Evolutionary conservation across 2,113 vertebrate species (phyloP).

Genomic region (Rhagologus leucostigma): DNA sequence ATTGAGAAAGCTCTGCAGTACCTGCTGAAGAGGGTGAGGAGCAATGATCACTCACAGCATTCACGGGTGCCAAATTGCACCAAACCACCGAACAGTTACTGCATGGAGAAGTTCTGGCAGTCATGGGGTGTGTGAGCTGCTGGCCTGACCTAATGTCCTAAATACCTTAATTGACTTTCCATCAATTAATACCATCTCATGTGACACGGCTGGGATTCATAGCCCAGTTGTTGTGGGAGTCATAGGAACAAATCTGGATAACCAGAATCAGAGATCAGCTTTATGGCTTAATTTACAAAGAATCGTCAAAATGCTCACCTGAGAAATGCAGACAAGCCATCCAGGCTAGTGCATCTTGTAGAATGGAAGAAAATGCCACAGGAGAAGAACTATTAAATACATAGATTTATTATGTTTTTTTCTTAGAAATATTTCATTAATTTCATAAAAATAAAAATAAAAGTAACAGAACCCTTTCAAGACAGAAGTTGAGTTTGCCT

Average conservation of each 20-base stretch:
- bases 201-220: not conserved
- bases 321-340: not conserved
- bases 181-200: not conserved
- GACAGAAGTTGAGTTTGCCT: not conserved
- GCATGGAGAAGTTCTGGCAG: not conserved
- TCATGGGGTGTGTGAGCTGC: not conserved
- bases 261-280: not conserved
- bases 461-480: not conserved
- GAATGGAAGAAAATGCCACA: not conserved
- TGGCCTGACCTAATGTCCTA: slow-evolving; percentile 1
- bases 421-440: not conserved
- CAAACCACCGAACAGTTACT: not conserved
- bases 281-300: not conserved
- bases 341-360: not conserved
- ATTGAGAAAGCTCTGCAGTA: not conserved
- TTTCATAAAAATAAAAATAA: not conserved
- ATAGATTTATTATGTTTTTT: slow-evolving; percentile 16
- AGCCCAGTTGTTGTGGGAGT: not conserved
- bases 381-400: not conserved
- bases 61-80: not conserved
- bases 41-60: not conserved
- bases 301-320: not conserved
- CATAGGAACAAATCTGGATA: not conserved
- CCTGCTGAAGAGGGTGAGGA: not conserved
- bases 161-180: not conserved